Percentiles rank a stretch among this genome's conserved stretches.
These are phyloP conservation scores for Nannoperca australis DNA, from an alignment of 2,797 vertebrate genomes.

Conservation along the genomic window DNA sequence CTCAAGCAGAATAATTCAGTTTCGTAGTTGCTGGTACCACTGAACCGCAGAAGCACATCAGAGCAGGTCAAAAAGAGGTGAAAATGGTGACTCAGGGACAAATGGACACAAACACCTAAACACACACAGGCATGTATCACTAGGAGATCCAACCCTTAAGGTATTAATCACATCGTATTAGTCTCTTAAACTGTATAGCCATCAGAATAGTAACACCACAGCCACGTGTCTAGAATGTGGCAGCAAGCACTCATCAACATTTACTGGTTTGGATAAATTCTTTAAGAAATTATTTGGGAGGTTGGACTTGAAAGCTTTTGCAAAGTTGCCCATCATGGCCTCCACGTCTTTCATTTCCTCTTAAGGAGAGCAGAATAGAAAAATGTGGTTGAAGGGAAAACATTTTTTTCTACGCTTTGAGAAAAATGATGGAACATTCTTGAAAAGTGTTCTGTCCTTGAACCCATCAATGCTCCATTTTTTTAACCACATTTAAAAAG, in stretches of 20 bases:
- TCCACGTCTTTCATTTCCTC: slow-evolving; percentile 50
- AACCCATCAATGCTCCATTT: slow-evolving; percentile 57
- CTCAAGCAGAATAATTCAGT: slow-evolving; percentile 56
- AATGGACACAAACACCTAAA: slow-evolving; percentile 33
- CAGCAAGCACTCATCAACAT: slow-evolving; percentile 20
- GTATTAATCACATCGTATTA: neutral
- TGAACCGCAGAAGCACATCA: slow-evolving; percentile 50
- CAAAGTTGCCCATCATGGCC: slow-evolving; percentile 39
- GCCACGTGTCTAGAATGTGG: neutral
- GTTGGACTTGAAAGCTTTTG: slow-evolving; percentile 51
- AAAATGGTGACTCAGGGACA: slow-evolving; percentile 42
- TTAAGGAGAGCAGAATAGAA: slow-evolving; percentile 42
- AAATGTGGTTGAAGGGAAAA: slow-evolving; percentile 40
- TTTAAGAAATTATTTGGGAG: slow-evolving; percentile 46
- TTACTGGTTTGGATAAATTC: slow-evolving; percentile 32
- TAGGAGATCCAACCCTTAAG: neutral
- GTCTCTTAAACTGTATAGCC: neutral
- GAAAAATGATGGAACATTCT: slow-evolving; percentile 50
- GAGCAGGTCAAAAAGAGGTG: slow-evolving; percentile 55
- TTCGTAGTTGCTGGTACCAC: slow-evolving; percentile 34
- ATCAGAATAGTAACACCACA: neutral
- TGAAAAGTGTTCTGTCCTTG: slow-evolving; percentile 61
- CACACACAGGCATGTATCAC: neutral
- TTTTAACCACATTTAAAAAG: slow-evolving; percentile 49
- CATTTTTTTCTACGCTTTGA: slow-evolving; percentile 40